phyloP scores from a whole-genome alignment of 2,888 invertebrate genomes.

The Tinea trinotella region DNA sequence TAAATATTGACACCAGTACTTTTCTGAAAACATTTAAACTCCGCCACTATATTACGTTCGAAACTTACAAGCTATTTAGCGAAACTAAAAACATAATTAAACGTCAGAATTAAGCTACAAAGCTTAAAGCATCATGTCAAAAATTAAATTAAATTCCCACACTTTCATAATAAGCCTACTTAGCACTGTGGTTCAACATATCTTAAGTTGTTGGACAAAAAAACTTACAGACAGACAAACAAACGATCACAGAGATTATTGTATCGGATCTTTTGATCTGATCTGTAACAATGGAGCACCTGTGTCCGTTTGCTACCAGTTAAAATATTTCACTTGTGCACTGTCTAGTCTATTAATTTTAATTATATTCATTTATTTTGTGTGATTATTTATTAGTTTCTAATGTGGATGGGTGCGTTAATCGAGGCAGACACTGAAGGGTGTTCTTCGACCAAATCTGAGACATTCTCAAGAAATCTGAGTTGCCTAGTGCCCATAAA shows the following conservation, averaged over 20 bases:
- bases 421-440: no score
- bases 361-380: no score
- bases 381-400: no score
- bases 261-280: constrained; percentile 36
- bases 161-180: constrained; percentile 10
- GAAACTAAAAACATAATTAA: neutral
- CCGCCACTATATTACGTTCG: no score
- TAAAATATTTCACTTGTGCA: neutral
- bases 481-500: no score
- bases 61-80: no score
- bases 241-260: constrained; percentile 31
- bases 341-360: neutral
- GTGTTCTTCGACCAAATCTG: no score
- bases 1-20: no score
- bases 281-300: constrained; percentile 36
- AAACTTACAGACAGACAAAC: constrained; percentile 31
- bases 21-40: no score
- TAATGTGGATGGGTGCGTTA: no score
- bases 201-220: neutral
- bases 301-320: constrained; percentile 23
- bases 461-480: no score
- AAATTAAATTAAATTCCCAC: constrained; percentile 12
- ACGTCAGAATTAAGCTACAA: neutral
- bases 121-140: neutral
- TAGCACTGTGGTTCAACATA: neutral